Conservation (phyloP, 1,140 invertebrate species). For the Saccostrea echinata region DNA sequence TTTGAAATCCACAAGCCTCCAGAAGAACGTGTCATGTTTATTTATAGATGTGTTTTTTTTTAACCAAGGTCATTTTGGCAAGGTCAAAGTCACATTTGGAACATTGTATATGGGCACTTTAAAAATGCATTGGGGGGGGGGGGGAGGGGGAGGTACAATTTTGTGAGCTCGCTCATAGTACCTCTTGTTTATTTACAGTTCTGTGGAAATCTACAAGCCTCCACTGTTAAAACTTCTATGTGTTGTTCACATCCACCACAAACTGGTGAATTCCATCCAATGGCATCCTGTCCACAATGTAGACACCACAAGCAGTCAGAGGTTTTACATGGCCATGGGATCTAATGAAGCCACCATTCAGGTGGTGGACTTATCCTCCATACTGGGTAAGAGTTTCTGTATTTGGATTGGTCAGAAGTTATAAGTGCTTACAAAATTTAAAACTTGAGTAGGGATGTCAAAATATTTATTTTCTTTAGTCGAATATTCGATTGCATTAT, state of each 20-base stretch:
- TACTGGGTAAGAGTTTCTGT: constrained; percentile 43
- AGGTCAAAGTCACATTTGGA: no score
- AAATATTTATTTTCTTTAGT: no score
- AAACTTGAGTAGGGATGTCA: no score
- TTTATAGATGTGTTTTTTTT: no score
- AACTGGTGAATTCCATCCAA: constrained; percentile 84
- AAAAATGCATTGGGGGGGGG: no score
- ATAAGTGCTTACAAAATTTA: not conserved
- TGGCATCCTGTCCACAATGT: constrained; percentile 87
- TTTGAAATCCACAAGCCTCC: constrained; percentile 20
- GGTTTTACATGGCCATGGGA: constrained; percentile 85
- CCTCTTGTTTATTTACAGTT: constrained; percentile 58
- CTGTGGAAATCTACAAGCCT: constrained; percentile 72
- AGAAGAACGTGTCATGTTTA: no score
- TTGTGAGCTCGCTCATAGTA: no score
- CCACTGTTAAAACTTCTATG: constrained; percentile 72
- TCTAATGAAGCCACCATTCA: constrained; percentile 82
- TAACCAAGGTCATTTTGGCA: no score
- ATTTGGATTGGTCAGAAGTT: not conserved
- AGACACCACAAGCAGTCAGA: constrained; percentile 82
- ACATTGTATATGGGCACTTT: no score
- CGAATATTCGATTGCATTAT: no score
- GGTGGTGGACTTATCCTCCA: constrained; percentile 82
- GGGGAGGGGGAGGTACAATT: no score
- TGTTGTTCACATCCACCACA: constrained; percentile 81